Evolutionary conservation across 2,888 invertebrate species (phyloP).

Genomic region (Cryptus armator): DNA sequence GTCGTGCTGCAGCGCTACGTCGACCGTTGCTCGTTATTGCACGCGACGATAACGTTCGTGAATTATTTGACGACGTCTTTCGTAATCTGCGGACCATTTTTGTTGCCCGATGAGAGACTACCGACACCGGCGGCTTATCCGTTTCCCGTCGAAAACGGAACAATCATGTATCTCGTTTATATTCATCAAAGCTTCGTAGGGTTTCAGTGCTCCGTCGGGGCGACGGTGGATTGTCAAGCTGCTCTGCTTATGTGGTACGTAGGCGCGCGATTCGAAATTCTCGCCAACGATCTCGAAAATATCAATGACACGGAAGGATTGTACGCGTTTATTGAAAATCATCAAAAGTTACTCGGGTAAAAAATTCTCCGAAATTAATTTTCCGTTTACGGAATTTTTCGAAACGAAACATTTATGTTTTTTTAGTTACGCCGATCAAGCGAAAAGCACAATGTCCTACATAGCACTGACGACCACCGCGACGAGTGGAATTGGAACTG

Average conservation of each 20-base stretch:
- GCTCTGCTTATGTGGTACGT: slow-evolving; percentile 74
- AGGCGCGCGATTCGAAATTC: slow-evolving; percentile 72
- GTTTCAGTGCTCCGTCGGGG: slow-evolving; percentile 64
- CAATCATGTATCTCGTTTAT: slow-evolving; percentile 61
- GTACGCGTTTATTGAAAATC: slow-evolving; percentile 34
- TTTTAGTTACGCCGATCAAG: slow-evolving; percentile 44
- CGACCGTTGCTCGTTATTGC: slow-evolving; percentile 61
- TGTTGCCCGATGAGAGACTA: slow-evolving; percentile 62
- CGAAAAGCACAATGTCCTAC: slow-evolving; percentile 50
- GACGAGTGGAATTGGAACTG: slow-evolving; percentile 48
- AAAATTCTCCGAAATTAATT: neutral
- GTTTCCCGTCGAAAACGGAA: slow-evolving; percentile 59
- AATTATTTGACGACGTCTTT: slow-evolving; percentile 66
- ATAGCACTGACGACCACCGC: slow-evolving; percentile 55
- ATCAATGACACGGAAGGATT: slow-evolving; percentile 38
- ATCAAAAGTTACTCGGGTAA: slow-evolving; percentile 66
- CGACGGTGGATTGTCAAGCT: slow-evolving; percentile 72
- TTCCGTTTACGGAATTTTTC: neutral
- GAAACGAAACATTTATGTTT: neutral
- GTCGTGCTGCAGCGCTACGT: slow-evolving; percentile 70
- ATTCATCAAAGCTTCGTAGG: slow-evolving; percentile 66
- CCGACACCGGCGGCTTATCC: slow-evolving; percentile 70
- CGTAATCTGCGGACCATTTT: slow-evolving; percentile 71
- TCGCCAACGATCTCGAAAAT: slow-evolving; percentile 46
- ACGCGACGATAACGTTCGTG: slow-evolving; percentile 60